A percentile compares a stretch with the other conserved stretches of the same genome.
Evolutionary conservation across 2,888 invertebrate genomes (phyloP).

Genomic region (Xestia sexstrigata): DNA sequence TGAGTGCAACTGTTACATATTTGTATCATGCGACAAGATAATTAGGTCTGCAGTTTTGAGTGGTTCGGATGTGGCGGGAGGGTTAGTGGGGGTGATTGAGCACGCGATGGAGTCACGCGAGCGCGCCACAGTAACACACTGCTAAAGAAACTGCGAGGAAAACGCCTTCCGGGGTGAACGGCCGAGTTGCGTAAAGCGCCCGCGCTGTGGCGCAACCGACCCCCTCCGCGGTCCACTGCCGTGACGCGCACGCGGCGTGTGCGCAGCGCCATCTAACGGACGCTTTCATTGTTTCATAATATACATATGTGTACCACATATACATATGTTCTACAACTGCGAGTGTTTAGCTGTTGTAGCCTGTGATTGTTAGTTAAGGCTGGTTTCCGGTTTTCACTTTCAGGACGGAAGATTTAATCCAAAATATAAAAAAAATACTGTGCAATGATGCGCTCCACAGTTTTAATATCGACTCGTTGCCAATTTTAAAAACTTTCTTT

Average conservation of each 20-base stretch:
- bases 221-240: constrained; percentile 69
- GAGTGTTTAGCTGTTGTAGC: constrained; percentile 7
- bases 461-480: constrained; percentile 22
- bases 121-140: constrained; percentile 87
- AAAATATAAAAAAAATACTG: not conserved
- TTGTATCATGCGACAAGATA: constrained; percentile 79
- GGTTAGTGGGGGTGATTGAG: constrained; percentile 77
- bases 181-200: constrained; percentile 89
- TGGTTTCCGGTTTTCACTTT: constrained; percentile 14
- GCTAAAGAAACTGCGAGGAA: constrained; percentile 89
- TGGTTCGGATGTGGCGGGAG: constrained; percentile 79
- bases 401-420: not conserved
- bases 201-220: constrained; percentile 83
- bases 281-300: constrained; percentile 33
- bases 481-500: constrained; percentile 47
- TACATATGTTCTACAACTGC: constrained; percentile 15
- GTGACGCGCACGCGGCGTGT: constrained; percentile 68
- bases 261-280: constrained; percentile 78
- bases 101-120: constrained; percentile 89
- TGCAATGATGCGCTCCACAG: constrained; percentile 9
- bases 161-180: constrained; percentile 90
- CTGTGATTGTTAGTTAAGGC: not conserved
- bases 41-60: constrained; percentile 80
- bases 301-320: constrained; percentile 17
- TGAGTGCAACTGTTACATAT: constrained; percentile 74